Conservation (phyloP, 1,140 invertebrate genomes). For the Polyergus mexicanus region DNA sequence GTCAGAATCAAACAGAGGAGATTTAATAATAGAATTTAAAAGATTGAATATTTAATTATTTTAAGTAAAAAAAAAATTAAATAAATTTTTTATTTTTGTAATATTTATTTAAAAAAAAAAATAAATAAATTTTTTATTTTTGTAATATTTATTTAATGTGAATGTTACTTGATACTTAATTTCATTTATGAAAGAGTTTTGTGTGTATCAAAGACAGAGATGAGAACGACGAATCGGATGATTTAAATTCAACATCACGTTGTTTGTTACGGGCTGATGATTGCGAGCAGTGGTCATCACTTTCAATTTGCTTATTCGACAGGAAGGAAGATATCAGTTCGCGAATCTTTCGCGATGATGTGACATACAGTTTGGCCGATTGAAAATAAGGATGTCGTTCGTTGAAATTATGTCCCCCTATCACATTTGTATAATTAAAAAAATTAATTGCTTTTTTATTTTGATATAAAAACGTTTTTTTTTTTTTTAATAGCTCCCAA, state of each 20-base stretch:
- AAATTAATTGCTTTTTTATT: too few relatives aligned
- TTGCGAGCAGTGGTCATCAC: constrained; percentile 30
- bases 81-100: constrained; percentile 1
- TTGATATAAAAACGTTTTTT: too few relatives aligned
- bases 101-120: constrained; percentile 13
- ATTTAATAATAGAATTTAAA: not conserved
- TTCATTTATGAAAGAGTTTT: not conserved
- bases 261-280: constrained; percentile 56
- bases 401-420: not conserved
- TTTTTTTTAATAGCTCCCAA: too few relatives aligned
- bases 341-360: not conserved
- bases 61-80: too few relatives aligned
- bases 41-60: too few relatives aligned
- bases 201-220: not conserved
- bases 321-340: constrained; percentile 26
- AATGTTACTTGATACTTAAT: not conserved
- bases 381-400: not conserved
- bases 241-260: constrained; percentile 53
- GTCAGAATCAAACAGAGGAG: not conserved
- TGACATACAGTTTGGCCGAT: not conserved
- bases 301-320: constrained; percentile 56
- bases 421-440: not conserved
- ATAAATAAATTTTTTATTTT: constrained; percentile 9
- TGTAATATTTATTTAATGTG: not conserved
- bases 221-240: constrained; percentile 13